phyloP scores from a whole-genome alignment of 2,113 vertebrate species.

The Sisor rabdophorus region DNA sequence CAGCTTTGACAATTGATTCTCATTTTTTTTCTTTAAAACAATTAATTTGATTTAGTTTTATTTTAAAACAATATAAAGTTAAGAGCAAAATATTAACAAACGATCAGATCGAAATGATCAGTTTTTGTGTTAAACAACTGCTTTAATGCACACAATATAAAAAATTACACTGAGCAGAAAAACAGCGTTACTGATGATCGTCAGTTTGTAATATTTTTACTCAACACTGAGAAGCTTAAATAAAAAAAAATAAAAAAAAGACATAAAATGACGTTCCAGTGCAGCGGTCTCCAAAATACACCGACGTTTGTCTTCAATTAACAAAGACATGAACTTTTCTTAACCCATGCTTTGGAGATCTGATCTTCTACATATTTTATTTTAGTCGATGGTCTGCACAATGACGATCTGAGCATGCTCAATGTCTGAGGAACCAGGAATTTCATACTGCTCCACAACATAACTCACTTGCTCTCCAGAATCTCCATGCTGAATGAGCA shows the following conservation, averaged over 20 bases:
- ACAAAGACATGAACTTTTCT: background rate
- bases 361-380: background rate
- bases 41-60: too few species aligned
- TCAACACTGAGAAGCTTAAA: constrained; percentile 14
- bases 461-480: constrained; percentile 45
- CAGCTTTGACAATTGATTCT: background rate
- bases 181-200: background rate
- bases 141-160: constrained; percentile 19
- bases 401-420: constrained; percentile 54
- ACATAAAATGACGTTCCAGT: background rate
- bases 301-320: background rate
- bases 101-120: background rate
- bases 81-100: background rate
- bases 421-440: constrained; percentile 42
- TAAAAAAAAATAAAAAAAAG: constrained; percentile 25
- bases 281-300: background rate
- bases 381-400: constrained; percentile 51
- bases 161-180: constrained; percentile 13
- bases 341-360: background rate
- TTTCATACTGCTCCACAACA: constrained; percentile 50
- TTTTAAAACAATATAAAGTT: background rate
- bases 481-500: constrained; percentile 44
- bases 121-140: constrained; percentile 12
- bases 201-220: background rate
- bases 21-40: background rate